phyloP scores from a whole-genome alignment of 2,797 vertebrate genomes.

The Crocidura indochinensis region DNA sequence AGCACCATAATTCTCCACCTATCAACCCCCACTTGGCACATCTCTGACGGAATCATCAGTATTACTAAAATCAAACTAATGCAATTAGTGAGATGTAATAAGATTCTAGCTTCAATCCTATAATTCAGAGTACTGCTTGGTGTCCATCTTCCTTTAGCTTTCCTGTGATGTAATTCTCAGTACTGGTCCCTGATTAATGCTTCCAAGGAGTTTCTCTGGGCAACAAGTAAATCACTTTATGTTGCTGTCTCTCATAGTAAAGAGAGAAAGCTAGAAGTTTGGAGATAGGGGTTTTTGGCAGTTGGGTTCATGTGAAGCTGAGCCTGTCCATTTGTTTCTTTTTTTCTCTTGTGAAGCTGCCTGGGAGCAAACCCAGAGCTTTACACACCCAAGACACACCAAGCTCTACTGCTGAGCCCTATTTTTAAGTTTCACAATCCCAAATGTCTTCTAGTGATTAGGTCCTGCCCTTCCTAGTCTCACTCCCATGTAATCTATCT shows the following conservation, averaged over 20 bases:
- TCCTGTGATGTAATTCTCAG: not conserved
- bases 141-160: not conserved
- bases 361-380: too few relatives aligned
- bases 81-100: too few relatives aligned
- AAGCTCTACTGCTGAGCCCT: not conserved
- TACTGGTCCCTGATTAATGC: not conserved
- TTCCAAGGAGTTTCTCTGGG: not conserved
- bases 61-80: too few relatives aligned
- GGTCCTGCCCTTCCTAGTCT: not conserved
- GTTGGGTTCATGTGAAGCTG: conserved; percentile 35
- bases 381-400: too few relatives aligned
- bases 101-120: not conserved
- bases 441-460: not conserved
- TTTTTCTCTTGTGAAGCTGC: too few relatives aligned
- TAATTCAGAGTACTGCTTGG: not conserved
- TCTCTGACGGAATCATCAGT: too few relatives aligned
- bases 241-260: not conserved
- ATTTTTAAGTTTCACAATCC: conserved; percentile 12
- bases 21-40: too few relatives aligned
- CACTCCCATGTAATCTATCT: too few relatives aligned
- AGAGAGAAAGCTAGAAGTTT: not conserved
- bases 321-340: too few relatives aligned
- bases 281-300: not conserved
- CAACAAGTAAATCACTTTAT: not conserved
- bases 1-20: not conserved